Conservation (phyloP, 2,797 vertebrate species). For the Acanthopagrus latus region DNA sequence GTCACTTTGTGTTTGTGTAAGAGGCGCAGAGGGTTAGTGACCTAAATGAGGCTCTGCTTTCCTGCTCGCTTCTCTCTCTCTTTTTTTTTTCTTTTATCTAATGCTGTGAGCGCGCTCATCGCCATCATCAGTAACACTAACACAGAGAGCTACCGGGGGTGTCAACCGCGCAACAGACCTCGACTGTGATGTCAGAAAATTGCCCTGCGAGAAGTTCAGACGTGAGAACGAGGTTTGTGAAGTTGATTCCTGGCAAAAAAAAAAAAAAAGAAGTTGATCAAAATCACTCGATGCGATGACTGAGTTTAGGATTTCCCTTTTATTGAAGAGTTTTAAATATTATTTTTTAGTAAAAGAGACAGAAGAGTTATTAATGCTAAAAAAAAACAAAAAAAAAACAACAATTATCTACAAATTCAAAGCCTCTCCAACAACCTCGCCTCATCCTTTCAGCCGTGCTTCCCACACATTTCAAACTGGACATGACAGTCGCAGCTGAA, state of each 20-base stretch:
- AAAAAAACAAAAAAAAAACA: not conserved
- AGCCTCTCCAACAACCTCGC: conserved; percentile 40
- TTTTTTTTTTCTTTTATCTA: conserved; percentile 36
- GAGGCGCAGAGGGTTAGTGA: conserved; percentile 60
- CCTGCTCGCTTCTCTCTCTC: conserved; percentile 19
- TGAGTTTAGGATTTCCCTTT: not conserved
- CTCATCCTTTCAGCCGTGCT: conserved; percentile 28
- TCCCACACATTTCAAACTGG: conserved; percentile 34
- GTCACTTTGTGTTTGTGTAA: conserved; percentile 67
- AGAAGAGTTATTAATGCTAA: not conserved
- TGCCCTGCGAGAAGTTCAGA: conserved; percentile 10
- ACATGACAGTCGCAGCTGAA: conserved; percentile 48
- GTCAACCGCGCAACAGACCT: conserved; percentile 13
- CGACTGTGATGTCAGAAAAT: conserved; percentile 27
- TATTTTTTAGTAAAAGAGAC: not conserved
- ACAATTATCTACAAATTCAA: conserved; percentile 15
- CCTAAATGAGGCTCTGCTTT: conserved; percentile 57
- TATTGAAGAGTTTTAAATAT: not conserved
- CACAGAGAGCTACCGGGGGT: not conserved
- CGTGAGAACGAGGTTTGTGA: not conserved
- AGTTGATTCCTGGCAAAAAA: not conserved
- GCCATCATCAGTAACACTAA: conserved; percentile 3
- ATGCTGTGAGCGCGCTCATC: conserved; percentile 33
- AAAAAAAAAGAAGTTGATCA: conserved; percentile 5
- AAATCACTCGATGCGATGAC: conserved; percentile 18